phyloP scores from a whole-genome alignment of 2,113 vertebrate species.

The Myanophis thanlyinensis region DNA sequence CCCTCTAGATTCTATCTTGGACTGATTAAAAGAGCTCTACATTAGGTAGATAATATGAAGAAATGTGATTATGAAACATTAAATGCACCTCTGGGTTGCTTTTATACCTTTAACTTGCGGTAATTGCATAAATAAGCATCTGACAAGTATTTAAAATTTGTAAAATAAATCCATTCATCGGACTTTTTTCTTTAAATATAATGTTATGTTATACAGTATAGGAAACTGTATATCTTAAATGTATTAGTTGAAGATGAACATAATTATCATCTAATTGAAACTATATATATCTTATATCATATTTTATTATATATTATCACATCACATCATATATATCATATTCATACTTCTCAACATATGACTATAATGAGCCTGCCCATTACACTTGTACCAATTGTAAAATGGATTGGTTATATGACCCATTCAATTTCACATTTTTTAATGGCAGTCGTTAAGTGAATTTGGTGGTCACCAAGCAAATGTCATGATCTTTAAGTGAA shows the following conservation, averaged over 20 bases:
- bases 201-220: neutral
- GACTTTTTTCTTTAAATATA: neutral
- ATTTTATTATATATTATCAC: neutral
- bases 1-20: neutral
- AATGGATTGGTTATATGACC: too few species aligned
- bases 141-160: neutral
- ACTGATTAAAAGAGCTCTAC: neutral
- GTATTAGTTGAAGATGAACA: neutral
- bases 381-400: too few species aligned
- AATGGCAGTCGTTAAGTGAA: too few species aligned
- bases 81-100: neutral
- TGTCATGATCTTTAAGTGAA: too few species aligned
- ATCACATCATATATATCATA: neutral
- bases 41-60: neutral
- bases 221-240: neutral
- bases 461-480: too few species aligned
- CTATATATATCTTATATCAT: neutral
- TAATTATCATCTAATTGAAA: neutral
- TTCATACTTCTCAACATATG: neutral
- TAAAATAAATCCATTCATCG: neutral
- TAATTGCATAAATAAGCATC: neutral
- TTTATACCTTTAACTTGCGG: neutral
- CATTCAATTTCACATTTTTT: too few species aligned
- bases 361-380: too few species aligned
- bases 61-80: neutral